Evolutionary conservation across 2,888 invertebrate genomes (phyloP).

Genomic region (Agonopterix arenella): DNA sequence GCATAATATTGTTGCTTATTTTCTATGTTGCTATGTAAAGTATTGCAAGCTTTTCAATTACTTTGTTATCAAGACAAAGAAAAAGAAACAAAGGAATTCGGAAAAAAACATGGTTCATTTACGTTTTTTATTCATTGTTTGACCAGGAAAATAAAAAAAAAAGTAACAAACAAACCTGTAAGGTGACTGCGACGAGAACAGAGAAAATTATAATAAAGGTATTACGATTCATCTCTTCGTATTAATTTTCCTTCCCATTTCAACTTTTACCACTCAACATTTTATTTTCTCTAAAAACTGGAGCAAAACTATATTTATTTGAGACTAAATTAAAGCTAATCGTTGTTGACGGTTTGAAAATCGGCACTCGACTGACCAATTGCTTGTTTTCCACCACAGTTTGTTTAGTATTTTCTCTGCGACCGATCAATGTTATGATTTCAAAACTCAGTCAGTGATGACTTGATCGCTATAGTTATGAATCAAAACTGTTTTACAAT

Average conservation of each 20-base stretch:
- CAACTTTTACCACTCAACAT: slow-evolving; percentile 6
- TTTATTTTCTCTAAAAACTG: not conserved
- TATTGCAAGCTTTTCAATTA: no score
- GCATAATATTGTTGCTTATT: no score
- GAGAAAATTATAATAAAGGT: slow-evolving; percentile 40
- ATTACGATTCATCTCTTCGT: slow-evolving; percentile 49
- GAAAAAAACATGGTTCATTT: no score
- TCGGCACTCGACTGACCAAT: not conserved
- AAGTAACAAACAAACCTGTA: slow-evolving; percentile 42
- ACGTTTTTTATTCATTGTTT: no score
- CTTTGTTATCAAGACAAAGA: no score
- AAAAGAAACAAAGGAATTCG: no score
- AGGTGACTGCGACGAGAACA: slow-evolving; percentile 40
- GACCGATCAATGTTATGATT: not conserved
- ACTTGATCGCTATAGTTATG: slow-evolving; percentile 1
- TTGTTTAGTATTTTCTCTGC: slow-evolving; percentile 1
- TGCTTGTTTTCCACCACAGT: slow-evolving; percentile 1
- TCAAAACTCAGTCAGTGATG: not conserved
- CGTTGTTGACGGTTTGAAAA: slow-evolving; percentile 1
- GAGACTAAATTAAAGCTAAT: no score
- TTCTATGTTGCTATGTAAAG: no score
- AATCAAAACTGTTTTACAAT: slow-evolving; percentile 2
- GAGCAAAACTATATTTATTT: not conserved
- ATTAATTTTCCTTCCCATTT: slow-evolving; percentile 5
- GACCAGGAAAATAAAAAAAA: no score